Evolutionary conservation across 2,888 invertebrate species (phyloP).

Genomic region (Fissipunctia ypsillon): DNA sequence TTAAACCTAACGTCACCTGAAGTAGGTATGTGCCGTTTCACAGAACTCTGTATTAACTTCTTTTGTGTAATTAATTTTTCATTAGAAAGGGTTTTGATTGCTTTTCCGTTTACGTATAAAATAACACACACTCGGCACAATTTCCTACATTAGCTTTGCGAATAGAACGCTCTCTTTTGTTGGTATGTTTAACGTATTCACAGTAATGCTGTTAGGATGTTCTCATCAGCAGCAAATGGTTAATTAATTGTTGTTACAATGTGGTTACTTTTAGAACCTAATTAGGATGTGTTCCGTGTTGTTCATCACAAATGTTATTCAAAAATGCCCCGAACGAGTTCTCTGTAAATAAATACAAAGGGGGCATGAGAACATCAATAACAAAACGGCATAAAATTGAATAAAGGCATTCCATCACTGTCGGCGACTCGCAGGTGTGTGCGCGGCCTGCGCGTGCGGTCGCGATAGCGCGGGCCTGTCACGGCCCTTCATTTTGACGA

Average conservation of each 20-base stretch:
- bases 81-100: constrained; percentile 48
- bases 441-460: constrained; percentile 67
- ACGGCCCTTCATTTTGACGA: constrained; percentile 75
- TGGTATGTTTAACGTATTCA: too few species aligned
- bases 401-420: constrained; percentile 56
- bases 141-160: not conserved
- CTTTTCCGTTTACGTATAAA: constrained; percentile 37
- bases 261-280: constrained; percentile 26
- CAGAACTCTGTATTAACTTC: constrained; percentile 49
- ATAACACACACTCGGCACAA: constrained; percentile 15
- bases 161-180: constrained; percentile 1
- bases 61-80: constrained; percentile 53
- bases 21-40: constrained; percentile 36
- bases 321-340: constrained; percentile 46
- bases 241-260: constrained; percentile 9
- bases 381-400: constrained; percentile 60
- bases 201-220: not conserved
- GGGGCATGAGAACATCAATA: constrained; percentile 49
- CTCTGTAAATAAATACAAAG: constrained; percentile 40
- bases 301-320: constrained; percentile 8
- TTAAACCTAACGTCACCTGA: constrained; percentile 53
- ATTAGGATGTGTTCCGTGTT: constrained; percentile 31
- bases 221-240: constrained; percentile 2
- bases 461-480: constrained; percentile 65
- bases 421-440: constrained; percentile 76